Conservation (phyloP, 2,888 invertebrate genomes). For the Myopa testacea region DNA sequence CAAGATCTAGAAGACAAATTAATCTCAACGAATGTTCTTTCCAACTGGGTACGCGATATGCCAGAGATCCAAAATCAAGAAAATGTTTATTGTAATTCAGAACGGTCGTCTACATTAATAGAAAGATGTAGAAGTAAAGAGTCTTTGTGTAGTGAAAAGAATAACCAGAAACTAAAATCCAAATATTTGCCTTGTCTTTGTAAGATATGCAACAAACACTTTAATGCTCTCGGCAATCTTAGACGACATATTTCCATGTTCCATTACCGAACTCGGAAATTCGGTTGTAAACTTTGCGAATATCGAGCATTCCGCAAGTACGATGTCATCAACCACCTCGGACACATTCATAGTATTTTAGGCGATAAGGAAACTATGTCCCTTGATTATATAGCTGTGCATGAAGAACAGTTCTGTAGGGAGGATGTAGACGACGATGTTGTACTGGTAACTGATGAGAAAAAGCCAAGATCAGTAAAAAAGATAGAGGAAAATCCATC, state of each 20-base stretch:
- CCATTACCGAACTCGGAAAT: conserved; percentile 72
- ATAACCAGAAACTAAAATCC: conserved; percentile 39
- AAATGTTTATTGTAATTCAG: background rate
- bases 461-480: conserved; percentile 24
- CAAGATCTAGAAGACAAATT: too few species aligned
- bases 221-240: conserved; percentile 66
- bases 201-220: conserved; percentile 66
- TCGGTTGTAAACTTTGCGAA: conserved; percentile 80
- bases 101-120: background rate
- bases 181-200: conserved; percentile 64
- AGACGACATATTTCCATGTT: conserved; percentile 68
- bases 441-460: conserved; percentile 57
- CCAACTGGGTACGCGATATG: background rate
- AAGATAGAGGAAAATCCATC: background rate
- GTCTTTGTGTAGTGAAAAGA: background rate
- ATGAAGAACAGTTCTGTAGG: conserved; percentile 61
- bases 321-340: conserved; percentile 76
- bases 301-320: conserved; percentile 76
- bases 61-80: background rate
- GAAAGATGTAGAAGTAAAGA: background rate
- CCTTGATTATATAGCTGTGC: conserved; percentile 62
- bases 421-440: conserved; percentile 66
- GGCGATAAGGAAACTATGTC: conserved; percentile 70
- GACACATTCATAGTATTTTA: conserved; percentile 72
- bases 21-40: too few species aligned